phyloP scores from a whole-genome alignment of 92 coral and sea anemone genomes.

The Porites lobata region DNA sequence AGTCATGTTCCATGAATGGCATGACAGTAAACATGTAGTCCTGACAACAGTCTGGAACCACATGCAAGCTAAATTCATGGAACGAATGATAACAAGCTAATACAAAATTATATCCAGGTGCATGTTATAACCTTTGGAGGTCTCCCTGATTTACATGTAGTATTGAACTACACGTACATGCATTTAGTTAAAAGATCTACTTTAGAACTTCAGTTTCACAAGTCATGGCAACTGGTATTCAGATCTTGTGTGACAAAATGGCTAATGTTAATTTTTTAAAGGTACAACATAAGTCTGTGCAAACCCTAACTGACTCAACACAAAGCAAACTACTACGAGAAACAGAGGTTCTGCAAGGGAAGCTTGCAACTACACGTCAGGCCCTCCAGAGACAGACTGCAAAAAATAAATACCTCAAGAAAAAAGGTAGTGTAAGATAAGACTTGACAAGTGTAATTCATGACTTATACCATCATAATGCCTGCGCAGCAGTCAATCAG shows the following conservation, averaged over 20 bases:
- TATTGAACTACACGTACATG: neutral
- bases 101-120: too few species aligned
- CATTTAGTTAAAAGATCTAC: neutral
- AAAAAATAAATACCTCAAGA: neutral
- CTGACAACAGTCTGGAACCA: too few species aligned
- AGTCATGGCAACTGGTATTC: slow-evolving; percentile 15
- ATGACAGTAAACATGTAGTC: too few species aligned
- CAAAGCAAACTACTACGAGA: slow-evolving; percentile 18
- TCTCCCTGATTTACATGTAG: neutral
- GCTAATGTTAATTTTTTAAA: slow-evolving; percentile 12
- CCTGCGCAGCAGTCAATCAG: too few species aligned
- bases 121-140: neutral
- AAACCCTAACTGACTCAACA: slow-evolving; percentile 2
- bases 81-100: too few species aligned
- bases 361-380: slow-evolving; percentile 8
- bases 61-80: too few species aligned
- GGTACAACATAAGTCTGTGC: slow-evolving; percentile 14
- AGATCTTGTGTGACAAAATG: slow-evolving; percentile 6
- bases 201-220: slow-evolving; percentile 6
- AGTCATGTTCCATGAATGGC: too few species aligned
- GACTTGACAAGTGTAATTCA: neutral
- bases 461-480: too few species aligned
- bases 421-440: neutral
- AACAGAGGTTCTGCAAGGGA: slow-evolving; percentile 19
- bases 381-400: slow-evolving; percentile 2